Evolutionary conservation across 2,113 vertebrate genomes (phyloP).

Genomic region (Paracanthobrama guichenoti): DNA sequence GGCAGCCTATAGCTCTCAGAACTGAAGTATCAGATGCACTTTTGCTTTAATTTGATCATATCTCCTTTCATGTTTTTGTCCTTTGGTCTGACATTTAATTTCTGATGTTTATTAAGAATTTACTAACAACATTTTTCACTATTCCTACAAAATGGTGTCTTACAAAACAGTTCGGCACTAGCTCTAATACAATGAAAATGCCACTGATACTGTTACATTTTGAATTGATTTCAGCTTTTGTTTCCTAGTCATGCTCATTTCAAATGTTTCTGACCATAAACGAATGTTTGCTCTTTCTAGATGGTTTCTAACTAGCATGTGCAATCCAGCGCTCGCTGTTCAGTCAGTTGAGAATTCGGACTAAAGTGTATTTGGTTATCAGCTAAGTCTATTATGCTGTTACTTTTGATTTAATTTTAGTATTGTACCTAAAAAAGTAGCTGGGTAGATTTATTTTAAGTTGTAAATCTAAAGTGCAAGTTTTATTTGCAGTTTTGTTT

Average conservation of each 20-base stretch:
- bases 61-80: slow-evolving; percentile 55
- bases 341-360: slow-evolving; percentile 18
- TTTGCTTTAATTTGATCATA: slow-evolving; percentile 60
- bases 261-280: neutral
- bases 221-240: neutral
- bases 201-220: neutral
- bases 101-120: slow-evolving; percentile 35
- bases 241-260: slow-evolving; percentile 13
- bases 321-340: slow-evolving; percentile 10
- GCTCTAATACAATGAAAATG: neutral
- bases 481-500: slow-evolving; percentile 56
- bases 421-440: slow-evolving; percentile 71
- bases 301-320: slow-evolving; percentile 17
- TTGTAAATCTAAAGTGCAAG: slow-evolving; percentile 72
- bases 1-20: slow-evolving; percentile 75
- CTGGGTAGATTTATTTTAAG: slow-evolving; percentile 68
- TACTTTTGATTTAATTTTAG: slow-evolving; percentile 64
- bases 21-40: slow-evolving; percentile 75
- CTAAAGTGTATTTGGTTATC: slow-evolving; percentile 28
- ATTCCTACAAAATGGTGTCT: neutral
- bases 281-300: slow-evolving; percentile 5
- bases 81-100: slow-evolving; percentile 53
- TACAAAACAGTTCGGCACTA: neutral
- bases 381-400: slow-evolving; percentile 53
- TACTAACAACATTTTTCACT: neutral